phyloP scores from a whole-genome alignment of 2,797 vertebrate species.

The Malacoctenus gilli region DNA sequence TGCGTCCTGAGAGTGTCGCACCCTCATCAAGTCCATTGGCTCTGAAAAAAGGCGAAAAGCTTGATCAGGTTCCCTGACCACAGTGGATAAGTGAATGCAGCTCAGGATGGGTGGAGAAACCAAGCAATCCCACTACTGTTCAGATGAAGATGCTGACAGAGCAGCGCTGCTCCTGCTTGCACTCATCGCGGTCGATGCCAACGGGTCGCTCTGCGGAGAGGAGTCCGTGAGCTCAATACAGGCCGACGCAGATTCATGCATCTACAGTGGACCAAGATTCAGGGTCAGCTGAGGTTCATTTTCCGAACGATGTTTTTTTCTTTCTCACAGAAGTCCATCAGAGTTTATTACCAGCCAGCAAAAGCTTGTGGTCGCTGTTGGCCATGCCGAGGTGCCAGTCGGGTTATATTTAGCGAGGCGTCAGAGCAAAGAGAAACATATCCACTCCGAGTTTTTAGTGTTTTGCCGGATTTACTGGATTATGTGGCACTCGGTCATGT shows the following conservation, averaged over 20 bases:
- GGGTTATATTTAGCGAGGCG: too few species aligned
- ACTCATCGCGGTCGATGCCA: constrained; percentile 25
- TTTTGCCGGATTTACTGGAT: too few species aligned
- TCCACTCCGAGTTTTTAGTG: too few species aligned
- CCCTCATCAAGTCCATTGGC: too few species aligned
- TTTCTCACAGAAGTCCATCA: neutral
- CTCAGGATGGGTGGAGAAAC: neutral
- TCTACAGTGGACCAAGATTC: constrained; percentile 11
- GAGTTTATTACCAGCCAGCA: too few species aligned
- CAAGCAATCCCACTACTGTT: neutral
- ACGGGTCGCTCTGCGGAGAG: constrained; percentile 28
- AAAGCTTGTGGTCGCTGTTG: too few species aligned
- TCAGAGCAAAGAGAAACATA: too few species aligned
- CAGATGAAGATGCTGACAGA: constrained; percentile 22
- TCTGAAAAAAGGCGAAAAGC: neutral
- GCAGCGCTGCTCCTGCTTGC: constrained; percentile 8
- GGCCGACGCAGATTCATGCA: constrained; percentile 29
- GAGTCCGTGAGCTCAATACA: constrained; percentile 21
- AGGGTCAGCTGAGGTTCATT: constrained; percentile 16
- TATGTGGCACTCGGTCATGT: too few species aligned
- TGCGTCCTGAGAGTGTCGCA: too few species aligned
- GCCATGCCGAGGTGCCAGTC: too few species aligned
- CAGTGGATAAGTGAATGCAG: too few species aligned
- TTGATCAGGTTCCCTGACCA: neutral
- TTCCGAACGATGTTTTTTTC: neutral